Conservation (phyloP, 2,888 invertebrate species). For the Plagiodera versicolora region DNA sequence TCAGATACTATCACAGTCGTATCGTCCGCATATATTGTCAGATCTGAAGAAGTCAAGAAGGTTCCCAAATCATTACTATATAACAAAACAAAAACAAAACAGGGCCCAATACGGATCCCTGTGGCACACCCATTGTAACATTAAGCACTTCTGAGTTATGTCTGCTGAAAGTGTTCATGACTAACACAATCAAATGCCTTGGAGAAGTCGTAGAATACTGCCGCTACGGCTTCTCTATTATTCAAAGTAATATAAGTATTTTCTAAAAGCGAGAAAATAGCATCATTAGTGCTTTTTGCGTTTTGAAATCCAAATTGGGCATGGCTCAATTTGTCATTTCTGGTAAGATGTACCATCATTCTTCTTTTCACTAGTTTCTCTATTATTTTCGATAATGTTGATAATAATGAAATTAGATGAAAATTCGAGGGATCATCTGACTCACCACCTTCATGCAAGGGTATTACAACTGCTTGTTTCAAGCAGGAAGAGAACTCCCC, state of each 20-base stretch:
- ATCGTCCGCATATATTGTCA: too few species aligned
- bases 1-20: too few species aligned
- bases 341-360: neutral
- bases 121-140: too few species aligned
- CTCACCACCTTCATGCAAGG: neutral
- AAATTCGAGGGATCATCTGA: neutral
- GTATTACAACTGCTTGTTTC: neutral
- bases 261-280: neutral
- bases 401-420: neutral
- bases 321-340: neutral
- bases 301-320: neutral
- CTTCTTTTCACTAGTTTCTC: neutral
- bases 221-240: neutral
- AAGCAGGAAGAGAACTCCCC: neutral
- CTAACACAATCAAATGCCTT: neutral
- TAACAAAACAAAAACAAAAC: too few species aligned
- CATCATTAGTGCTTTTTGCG: neutral
- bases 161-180: too few species aligned
- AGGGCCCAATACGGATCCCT: too few species aligned
- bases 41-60: too few species aligned
- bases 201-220: neutral
- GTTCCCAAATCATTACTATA: too few species aligned
- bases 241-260: conserved; percentile 1
- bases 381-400: neutral
- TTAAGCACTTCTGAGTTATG: too few species aligned